Evolutionary conservation across 30 jellyfish, hydroid and myxozoan genomes (phyloP), one percentile per base, ranked within the genome.

Genomic region (Pelagia noctiluca): DNA sequence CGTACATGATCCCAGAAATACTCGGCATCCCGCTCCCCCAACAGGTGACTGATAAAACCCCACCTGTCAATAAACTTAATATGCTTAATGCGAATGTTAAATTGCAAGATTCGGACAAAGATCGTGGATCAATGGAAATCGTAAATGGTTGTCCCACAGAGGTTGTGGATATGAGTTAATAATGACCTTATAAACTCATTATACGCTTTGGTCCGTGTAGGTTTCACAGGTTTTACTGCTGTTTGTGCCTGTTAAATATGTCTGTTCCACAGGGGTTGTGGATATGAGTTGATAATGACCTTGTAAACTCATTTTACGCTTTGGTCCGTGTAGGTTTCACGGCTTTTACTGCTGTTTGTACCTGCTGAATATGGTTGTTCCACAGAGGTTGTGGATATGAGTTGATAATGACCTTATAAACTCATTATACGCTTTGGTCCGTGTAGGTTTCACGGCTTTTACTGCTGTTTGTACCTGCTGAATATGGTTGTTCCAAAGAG

Each of bases 1-100:
- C 98, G 12, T 87, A 62, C 57, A 93, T 93, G 98, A 62, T 93
- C 0, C 98, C 95, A 19, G 79, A 75, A 18, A 78, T 93, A 7
- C 84, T 93, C 2, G 90, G 88, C 32, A 83, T 93, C 19, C 47
- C 67, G 2, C 31, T 87, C 60, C 98, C 98, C 24, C 52, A 57
- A 0, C 29, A 35, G n/a, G 57, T 72, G 3, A 74, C 82, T 0
- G 96, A 87, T 31, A 25, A 71, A 65, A 74, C 64, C 8, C 93
- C 95, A 2, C 38, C 50, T 10, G 86, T 92, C 0, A 93, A 87
- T 63, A 85, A 89, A 70, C 87, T 42, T 30, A 82, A 87, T 1
- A 35, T 93, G 54, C 63, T 66, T 32, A 61, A 87, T 37, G 89
- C 98, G 28, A 93, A 82, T 65, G 33, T 32, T 50, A 37, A 52